Evolutionary conservation across 2,888 invertebrate species (phyloP).

Genomic region (Dichetophora obliterata): DNA sequence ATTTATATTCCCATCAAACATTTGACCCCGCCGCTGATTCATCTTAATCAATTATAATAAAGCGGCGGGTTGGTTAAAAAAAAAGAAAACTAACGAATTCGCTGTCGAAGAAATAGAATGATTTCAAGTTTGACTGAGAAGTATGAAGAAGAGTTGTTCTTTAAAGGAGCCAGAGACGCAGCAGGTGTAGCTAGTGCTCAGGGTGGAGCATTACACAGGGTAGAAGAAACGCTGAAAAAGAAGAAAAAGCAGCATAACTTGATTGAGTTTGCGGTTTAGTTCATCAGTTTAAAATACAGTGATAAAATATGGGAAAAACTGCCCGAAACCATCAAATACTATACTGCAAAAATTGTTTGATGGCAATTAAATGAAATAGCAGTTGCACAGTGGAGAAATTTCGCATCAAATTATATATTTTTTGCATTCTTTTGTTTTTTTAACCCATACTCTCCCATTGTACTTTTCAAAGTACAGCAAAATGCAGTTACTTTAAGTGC

Average conservation of each 20-base stretch:
- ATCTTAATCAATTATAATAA: slow-evolving; percentile 69
- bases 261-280: slow-evolving; percentile 17
- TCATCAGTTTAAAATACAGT: slow-evolving; percentile 31
- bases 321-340: slow-evolving; percentile 19
- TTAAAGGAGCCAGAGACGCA: background rate
- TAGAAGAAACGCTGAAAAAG: background rate
- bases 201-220: background rate
- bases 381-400: background rate
- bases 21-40: slow-evolving; percentile 69
- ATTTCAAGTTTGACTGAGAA: slow-evolving; percentile 1
- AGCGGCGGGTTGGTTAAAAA: slow-evolving; percentile 17
- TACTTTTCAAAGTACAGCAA: too few species aligned
- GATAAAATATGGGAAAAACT: slow-evolving; percentile 36
- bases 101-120: slow-evolving; percentile 6
- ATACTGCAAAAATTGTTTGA: background rate
- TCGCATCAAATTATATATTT: too few species aligned
- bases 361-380: slow-evolving; percentile 3
- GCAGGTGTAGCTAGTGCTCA: background rate
- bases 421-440: too few species aligned
- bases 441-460: too few species aligned
- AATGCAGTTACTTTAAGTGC: too few species aligned
- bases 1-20: slow-evolving; percentile 69
- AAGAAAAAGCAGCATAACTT: background rate
- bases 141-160: background rate
- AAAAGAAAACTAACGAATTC: background rate